These are phyloP conservation scores for Ailuropoda melanoleuca DNA, from an alignment of 2,113 vertebrate species.

Conservation along the genomic window DNA sequence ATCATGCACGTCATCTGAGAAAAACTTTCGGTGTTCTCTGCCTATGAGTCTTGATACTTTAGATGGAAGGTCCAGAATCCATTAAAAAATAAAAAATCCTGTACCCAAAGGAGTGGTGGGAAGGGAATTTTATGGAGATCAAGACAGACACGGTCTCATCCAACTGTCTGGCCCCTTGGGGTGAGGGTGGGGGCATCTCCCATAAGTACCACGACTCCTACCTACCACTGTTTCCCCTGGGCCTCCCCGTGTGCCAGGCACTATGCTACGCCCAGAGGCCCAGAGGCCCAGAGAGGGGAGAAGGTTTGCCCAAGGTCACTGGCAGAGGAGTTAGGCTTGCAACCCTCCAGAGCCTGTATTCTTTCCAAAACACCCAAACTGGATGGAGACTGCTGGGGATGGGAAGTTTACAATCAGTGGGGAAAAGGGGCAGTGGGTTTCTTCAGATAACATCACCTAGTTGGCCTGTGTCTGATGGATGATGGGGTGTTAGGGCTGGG, in stretches of 20 bases:
- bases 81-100: not conserved
- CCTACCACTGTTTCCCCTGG: not conserved
- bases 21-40: not conserved
- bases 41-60: not conserved
- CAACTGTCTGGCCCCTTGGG: not conserved
- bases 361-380: not conserved
- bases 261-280: not conserved
- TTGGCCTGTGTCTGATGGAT: not conserved
- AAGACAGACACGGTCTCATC: not conserved
- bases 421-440: not conserved
- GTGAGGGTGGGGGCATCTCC: not conserved
- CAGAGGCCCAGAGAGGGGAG: not conserved
- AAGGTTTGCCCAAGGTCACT: conserved; percentile 2
- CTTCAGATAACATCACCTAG: not conserved
- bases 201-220: not conserved
- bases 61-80: not conserved
- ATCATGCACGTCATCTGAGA: not conserved
- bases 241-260: not conserved
- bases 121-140: not conserved
- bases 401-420: not conserved
- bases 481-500: not conserved
- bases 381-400: not conserved
- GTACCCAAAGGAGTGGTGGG: not conserved
- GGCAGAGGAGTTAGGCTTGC: not conserved
- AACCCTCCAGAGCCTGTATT: not conserved